phyloP scores from a whole-genome alignment of 2,888 invertebrate genomes.

The Zonitis immaculata region DNA sequence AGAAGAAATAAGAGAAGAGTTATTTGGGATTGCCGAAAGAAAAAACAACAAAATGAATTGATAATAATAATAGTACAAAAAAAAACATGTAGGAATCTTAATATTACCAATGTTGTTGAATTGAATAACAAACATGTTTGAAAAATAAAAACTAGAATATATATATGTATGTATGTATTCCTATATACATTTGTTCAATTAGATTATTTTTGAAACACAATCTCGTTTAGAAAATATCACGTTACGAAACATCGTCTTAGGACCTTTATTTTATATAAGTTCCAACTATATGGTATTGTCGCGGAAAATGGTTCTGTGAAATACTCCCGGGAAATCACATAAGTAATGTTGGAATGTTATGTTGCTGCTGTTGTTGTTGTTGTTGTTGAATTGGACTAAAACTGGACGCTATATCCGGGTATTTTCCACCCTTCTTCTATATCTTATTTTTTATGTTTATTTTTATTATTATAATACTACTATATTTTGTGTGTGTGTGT shows the following conservation, averaged over 20 bases:
- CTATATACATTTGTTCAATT: constrained; percentile 24
- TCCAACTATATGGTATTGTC: constrained; percentile 13
- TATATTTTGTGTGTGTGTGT: too few relatives aligned
- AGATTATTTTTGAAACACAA: constrained; percentile 26
- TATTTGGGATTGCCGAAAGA: too few relatives aligned
- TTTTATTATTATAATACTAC: neutral
- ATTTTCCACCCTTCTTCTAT: neutral
- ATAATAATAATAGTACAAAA: too few relatives aligned
- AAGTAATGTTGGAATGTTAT: constrained; percentile 19
- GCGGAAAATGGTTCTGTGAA: constrained; percentile 15
- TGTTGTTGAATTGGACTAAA: constrained; percentile 17
- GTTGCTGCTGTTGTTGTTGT: too few relatives aligned
- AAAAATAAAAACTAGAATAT: constrained; percentile 24
- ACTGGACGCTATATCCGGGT: constrained; percentile 7
- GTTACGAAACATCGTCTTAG: constrained; percentile 22
- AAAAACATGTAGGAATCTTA: too few relatives aligned
- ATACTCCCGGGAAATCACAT: constrained; percentile 25
- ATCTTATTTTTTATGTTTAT: neutral
- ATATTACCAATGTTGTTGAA: too few relatives aligned
- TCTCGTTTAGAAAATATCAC: constrained; percentile 26
- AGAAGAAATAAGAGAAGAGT: neutral
- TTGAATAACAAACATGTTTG: constrained; percentile 18
- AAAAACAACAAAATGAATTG: neutral
- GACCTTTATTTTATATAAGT: neutral
- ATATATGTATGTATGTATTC: too few relatives aligned